Percentiles rank a stretch among this genome's conserved stretches.
Evolutionary conservation across 2,888 invertebrate genomes (phyloP).

Genomic region (Diplolepis rosae): DNA sequence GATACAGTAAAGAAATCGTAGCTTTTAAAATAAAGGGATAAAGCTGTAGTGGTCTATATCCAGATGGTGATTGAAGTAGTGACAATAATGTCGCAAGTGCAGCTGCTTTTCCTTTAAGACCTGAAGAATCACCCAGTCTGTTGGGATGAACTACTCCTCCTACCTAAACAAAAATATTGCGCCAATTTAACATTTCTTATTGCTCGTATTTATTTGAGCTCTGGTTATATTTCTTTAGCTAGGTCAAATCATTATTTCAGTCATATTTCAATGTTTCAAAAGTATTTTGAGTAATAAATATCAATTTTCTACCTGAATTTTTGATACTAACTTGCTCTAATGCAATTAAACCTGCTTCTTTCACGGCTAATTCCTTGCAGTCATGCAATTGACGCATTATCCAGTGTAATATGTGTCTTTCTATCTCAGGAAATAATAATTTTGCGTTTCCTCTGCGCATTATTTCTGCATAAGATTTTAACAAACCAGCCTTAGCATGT

Average conservation of each 20-base stretch:
- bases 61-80: constrained; percentile 61
- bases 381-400: constrained; percentile 62
- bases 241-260: no score
- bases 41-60: constrained; percentile 63
- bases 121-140: constrained; percentile 55
- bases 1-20: constrained; percentile 62
- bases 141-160: constrained; percentile 61
- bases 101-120: constrained; percentile 55
- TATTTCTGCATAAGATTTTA: constrained; percentile 65
- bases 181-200: neutral
- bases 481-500: constrained; percentile 62
- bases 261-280: no score
- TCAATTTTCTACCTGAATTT: no score
- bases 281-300: no score
- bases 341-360: constrained; percentile 64
- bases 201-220: no score
- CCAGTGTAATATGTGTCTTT: constrained; percentile 64
- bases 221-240: neutral
- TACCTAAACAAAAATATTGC: constrained; percentile 46
- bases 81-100: constrained; percentile 59
- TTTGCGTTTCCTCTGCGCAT: constrained; percentile 54
- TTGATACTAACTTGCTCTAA: constrained; percentile 62
- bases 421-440: constrained; percentile 54
- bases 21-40: constrained; percentile 63
- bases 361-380: constrained; percentile 60